Conservation (phyloP, 1,140 invertebrate genomes). For the Lethrus apterus region DNA sequence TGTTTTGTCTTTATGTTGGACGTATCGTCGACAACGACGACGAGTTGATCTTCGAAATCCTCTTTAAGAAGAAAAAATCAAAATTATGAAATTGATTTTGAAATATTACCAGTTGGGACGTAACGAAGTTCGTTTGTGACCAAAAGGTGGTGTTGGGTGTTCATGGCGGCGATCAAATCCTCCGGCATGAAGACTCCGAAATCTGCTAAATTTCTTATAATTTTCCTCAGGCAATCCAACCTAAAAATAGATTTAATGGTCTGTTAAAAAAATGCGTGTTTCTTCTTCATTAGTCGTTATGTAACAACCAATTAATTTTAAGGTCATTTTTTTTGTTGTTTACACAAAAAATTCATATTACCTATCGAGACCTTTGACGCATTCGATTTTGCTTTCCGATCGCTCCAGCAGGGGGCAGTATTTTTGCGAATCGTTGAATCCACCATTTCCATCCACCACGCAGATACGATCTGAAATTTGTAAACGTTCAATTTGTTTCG, state of each 20-base stretch:
- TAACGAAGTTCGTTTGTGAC: slow-evolving; percentile 64
- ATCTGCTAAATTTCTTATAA: slow-evolving; percentile 66
- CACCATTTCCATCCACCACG: slow-evolving; percentile 53
- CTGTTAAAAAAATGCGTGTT: neutral
- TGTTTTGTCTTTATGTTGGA: slow-evolving; percentile 48
- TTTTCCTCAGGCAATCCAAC: slow-evolving; percentile 65
- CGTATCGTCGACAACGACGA: slow-evolving; percentile 59
- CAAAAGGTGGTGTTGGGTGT: slow-evolving; percentile 55
- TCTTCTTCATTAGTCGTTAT: neutral
- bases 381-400: slow-evolving; percentile 48
- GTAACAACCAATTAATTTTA: slow-evolving; percentile 1
- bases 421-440: slow-evolving; percentile 48
- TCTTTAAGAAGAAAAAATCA: slow-evolving; percentile 40
- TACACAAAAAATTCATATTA: slow-evolving; percentile 27
- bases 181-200: slow-evolving; percentile 75
- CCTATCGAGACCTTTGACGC: slow-evolving; percentile 59
- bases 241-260: slow-evolving; percentile 42
- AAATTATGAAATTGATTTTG: too few species aligned
- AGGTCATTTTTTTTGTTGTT: neutral
- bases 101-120: too few species aligned
- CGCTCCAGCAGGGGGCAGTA: slow-evolving; percentile 53
- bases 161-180: slow-evolving; percentile 66
- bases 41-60: slow-evolving; percentile 55
- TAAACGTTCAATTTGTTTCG: neutral
- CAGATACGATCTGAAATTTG: slow-evolving; percentile 56